Percentiles rank a stretch among this genome's conserved stretches.
Conservation (phyloP, 2,797 vertebrate species). For the Danio tinwini region DNA sequence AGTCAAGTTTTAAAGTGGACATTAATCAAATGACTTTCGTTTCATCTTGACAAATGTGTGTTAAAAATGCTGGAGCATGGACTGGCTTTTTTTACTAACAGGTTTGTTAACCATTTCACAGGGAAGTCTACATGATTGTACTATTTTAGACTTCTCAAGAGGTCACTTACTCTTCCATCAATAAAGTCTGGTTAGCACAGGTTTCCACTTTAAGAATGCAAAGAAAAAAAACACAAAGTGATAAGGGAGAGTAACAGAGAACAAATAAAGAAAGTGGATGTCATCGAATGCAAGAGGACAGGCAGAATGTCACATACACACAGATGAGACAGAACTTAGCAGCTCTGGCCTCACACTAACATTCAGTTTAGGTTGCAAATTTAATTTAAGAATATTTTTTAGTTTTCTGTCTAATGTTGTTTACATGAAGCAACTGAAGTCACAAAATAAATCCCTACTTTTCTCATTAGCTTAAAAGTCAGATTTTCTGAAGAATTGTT, state of each 20-base stretch:
- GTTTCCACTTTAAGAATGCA: conserved; percentile 86
- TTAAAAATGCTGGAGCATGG: conserved; percentile 5
- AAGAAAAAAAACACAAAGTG: conserved; percentile 65
- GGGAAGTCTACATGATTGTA: conserved; percentile 37
- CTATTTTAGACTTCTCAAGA: conserved; percentile 58
- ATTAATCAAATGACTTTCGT: not conserved
- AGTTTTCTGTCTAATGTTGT: not conserved
- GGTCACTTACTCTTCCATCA: conserved; percentile 78
- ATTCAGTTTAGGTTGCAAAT: not conserved
- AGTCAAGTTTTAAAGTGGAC: not conserved
- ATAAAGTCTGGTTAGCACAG: conserved; percentile 82
- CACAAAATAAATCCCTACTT: not conserved
- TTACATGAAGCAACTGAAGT: not conserved
- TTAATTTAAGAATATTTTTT: no score
- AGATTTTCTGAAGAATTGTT: not conserved
- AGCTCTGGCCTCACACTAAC: not conserved
- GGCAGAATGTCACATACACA: conserved; percentile 52
- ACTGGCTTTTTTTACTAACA: conserved; percentile 40
- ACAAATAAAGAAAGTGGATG: conserved; percentile 57
- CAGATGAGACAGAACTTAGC: conserved; percentile 16
- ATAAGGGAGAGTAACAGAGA: conserved; percentile 63
- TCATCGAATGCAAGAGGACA: conserved; percentile 59
- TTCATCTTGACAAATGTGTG: not conserved
- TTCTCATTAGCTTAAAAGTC: not conserved
- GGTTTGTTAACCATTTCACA: conserved; percentile 15